Evolutionary conservation across 2,888 invertebrate genomes (phyloP).

Genomic region (Brachyptera risi): DNA sequence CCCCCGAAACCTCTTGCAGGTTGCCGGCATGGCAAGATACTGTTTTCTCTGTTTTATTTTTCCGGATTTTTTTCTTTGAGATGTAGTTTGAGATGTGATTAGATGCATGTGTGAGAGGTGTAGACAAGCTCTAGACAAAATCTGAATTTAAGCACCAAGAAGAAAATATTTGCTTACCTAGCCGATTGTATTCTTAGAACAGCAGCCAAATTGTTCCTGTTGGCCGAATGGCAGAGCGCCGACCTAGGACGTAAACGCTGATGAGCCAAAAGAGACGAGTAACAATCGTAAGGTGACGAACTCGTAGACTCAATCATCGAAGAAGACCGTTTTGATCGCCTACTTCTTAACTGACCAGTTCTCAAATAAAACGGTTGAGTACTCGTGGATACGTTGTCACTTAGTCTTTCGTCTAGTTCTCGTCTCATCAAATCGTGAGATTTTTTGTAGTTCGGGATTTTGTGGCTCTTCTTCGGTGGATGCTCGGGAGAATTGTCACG

Average conservation of each 20-base stretch:
- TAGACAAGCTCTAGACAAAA: no score
- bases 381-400: conserved; percentile 52
- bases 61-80: no score
- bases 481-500: not conserved
- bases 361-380: conserved; percentile 53
- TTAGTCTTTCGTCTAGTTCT: conserved; percentile 43
- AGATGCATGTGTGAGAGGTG: no score
- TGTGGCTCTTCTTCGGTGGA: conserved; percentile 9
- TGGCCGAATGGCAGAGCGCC: conserved; percentile 34
- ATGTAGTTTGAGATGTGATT: no score
- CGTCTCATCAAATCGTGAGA: conserved; percentile 44
- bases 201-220: conserved; percentile 58
- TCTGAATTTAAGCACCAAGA: no score
- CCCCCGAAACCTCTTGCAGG: no score
- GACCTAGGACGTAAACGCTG: conserved; percentile 46
- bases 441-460: conserved; percentile 41
- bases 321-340: not conserved
- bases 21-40: no score
- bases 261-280: conserved; percentile 58
- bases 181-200: conserved; percentile 60
- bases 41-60: no score
- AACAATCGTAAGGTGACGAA: conserved; percentile 25
- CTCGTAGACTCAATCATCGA: conserved; percentile 16
- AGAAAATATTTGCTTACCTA: no score
- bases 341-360: conserved; percentile 50